phyloP scores from a whole-genome alignment of 2,888 invertebrate species.

The Tromatobia lineatoria region DNA sequence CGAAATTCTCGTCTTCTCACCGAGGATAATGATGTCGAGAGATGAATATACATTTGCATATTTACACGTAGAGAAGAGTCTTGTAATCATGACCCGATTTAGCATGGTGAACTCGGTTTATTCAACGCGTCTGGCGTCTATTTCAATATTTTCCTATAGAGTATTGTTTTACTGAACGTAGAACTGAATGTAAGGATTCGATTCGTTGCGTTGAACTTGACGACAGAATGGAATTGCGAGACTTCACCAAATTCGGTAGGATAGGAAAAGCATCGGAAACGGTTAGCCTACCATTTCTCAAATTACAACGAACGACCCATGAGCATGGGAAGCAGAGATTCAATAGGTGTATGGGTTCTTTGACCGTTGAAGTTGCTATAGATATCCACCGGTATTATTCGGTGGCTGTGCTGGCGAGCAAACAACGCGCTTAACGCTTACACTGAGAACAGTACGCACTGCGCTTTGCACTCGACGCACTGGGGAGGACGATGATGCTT shows the following conservation, averaged over 20 bases:
- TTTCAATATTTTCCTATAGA: too few species aligned
- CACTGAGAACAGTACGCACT: background rate
- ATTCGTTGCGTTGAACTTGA: background rate
- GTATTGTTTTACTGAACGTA: constrained; percentile 34
- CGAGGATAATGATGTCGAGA: constrained; percentile 4
- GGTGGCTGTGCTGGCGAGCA: constrained; percentile 17
- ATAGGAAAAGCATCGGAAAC: background rate
- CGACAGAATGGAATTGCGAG: constrained; percentile 27
- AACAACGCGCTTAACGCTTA: constrained; percentile 46
- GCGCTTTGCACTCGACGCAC: constrained; percentile 5
- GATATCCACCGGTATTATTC: constrained; percentile 33
- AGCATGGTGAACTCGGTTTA: too few species aligned
- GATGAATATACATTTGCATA: constrained; percentile 56
- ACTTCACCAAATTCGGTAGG: constrained; percentile 26
- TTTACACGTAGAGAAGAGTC: constrained; percentile 8
- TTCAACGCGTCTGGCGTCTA: too few species aligned
- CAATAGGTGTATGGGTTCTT: constrained; percentile 66
- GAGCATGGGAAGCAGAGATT: constrained; percentile 29
- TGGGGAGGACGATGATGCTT: constrained; percentile 50
- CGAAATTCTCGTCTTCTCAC: constrained; percentile 15
- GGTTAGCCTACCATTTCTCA: constrained; percentile 21
- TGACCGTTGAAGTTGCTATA: constrained; percentile 50
- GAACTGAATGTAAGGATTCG: constrained; percentile 42
- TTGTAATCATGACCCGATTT: too few species aligned
- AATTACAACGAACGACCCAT: constrained; percentile 41